Base-by-base conservation (phyloP, 2,888 invertebrate species). In the Pristionchus exspectatus region DNA sequence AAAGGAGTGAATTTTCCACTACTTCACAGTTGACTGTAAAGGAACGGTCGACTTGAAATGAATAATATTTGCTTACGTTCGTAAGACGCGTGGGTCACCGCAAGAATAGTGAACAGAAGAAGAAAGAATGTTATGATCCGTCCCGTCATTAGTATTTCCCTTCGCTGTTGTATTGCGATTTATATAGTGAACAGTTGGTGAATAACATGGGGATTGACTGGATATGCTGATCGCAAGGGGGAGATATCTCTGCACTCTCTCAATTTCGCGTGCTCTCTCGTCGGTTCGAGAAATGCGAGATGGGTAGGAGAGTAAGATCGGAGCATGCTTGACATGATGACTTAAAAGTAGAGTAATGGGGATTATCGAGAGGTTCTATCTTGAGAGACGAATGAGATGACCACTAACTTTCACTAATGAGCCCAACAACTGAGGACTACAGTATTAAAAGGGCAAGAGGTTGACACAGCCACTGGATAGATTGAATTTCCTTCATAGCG, bases 41-140 rank as follows among this genome's bases (percentile, higher is more conserved):
- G 59, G 21, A 21, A 59, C 59, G 59, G 66, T 66, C 66, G 24
- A n/a, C 12, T 66, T 5, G 24, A 4, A 66, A 24, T 24, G 66
- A 27, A 66, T 27, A 74, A 74, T 74, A 74, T 74, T 74, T 21
- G 21, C 77, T 77, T 44, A 77, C 77, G 44, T 21, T 77, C 77
- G 14, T 77, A 77, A 16, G 77, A 77, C 1, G 44, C 77, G 12
- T 50, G 12, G 16, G 16, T 9, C 16, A 44, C 10, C 1, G 24
- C 77, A 33, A 77, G 7, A n/a, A 77, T 24, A 1, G 44, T n/a
- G 44, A 77, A 44, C 10, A 77, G 44, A n/a, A 77, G 77, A n/a
- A 50, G n/a, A n/a, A 77, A n/a, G n/a, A 44, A 77, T 44, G 77
- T 44, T 77, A 77, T 44, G 77, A 77, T 21, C 33, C 77, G 44